These are phyloP conservation scores for Drosophila novamexicana DNA, from an alignment of 1,140 invertebrate genomes.

Conservation along the genomic window DNA sequence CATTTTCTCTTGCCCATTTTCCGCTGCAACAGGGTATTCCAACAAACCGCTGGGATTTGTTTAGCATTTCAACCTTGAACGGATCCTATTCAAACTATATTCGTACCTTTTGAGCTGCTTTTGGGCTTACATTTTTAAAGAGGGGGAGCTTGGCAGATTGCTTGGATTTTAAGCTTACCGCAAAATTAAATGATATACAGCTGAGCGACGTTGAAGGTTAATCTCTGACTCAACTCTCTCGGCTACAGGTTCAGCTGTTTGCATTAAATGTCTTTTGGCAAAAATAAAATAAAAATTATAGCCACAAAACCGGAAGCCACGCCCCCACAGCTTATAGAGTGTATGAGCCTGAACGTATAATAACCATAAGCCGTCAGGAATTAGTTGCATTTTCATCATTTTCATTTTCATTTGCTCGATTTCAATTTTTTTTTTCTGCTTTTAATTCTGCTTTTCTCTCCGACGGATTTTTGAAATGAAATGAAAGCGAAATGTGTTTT, in stretches of 20 bases:
- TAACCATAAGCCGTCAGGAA: slow-evolving; percentile 79
- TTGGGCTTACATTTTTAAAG: slow-evolving; percentile 1
- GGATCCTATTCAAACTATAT: slow-evolving; percentile 44
- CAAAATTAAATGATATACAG: slow-evolving; percentile 72
- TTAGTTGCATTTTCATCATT: slow-evolving; percentile 82
- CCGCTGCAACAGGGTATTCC: neutral
- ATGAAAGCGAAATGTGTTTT: slow-evolving; percentile 79
- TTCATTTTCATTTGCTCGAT: slow-evolving; percentile 52
- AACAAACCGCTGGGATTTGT: neutral
- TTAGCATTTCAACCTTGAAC: slow-evolving; percentile 33
- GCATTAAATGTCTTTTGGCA: slow-evolving; percentile 57
- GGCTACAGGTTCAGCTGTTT: slow-evolving; percentile 3
- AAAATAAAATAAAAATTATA: slow-evolving; percentile 63
- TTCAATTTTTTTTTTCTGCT: neutral
- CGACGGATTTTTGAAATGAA: slow-evolving; percentile 63
- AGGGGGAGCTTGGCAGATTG: slow-evolving; percentile 26
- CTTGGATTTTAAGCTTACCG: slow-evolving; percentile 67
- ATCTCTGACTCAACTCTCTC: slow-evolving; percentile 52
- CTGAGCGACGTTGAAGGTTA: slow-evolving; percentile 72
- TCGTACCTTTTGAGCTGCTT: slow-evolving; percentile 36
- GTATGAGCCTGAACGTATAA: slow-evolving; percentile 41
- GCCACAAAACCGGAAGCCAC: neutral
- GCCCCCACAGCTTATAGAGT: neutral
- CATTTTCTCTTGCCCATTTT: too few relatives aligned
- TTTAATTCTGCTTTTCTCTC: slow-evolving; percentile 28